phyloP scores from a whole-genome alignment of 1,140 invertebrate species.

The Meloidogyne floridensis region DNA sequence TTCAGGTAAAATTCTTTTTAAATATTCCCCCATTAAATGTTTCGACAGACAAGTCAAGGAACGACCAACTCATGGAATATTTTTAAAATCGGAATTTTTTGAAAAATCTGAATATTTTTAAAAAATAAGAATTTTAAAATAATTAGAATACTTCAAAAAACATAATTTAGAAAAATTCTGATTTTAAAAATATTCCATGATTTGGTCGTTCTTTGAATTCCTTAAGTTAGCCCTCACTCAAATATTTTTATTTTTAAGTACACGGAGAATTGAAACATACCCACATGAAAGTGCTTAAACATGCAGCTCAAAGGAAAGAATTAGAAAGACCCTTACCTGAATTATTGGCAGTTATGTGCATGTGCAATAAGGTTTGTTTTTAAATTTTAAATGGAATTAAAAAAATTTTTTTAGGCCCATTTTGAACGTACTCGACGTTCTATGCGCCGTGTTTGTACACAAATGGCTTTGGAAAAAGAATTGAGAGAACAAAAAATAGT shows the following conservation, averaged over 20 bases:
- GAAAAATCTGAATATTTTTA: too few species aligned
- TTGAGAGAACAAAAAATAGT: constrained; percentile 44
- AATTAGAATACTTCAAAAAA: too few species aligned
- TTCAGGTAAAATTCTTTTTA: constrained; percentile 28
- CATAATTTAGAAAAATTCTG: too few species aligned
- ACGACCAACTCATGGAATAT: too few species aligned
- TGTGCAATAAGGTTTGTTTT: constrained; percentile 60
- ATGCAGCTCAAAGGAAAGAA: constrained; percentile 36
- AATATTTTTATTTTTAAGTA: constrained; percentile 30
- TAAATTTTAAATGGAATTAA: neutral
- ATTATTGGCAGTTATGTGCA: constrained; percentile 59
- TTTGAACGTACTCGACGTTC: constrained; percentile 34
- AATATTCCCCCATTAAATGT: too few species aligned
- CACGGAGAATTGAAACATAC: constrained; percentile 50
- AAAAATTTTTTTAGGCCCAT: constrained; percentile 4
- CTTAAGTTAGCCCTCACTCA: too few species aligned
- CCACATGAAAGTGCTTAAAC: constrained; percentile 41
- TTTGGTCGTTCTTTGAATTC: too few species aligned
- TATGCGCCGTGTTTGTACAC: constrained; percentile 54
- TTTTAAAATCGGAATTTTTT: too few species aligned
- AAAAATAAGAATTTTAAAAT: too few species aligned
- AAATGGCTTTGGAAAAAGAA: constrained; percentile 53
- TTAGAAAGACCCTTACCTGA: constrained; percentile 61
- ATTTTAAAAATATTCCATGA: too few species aligned
- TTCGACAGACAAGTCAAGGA: too few species aligned